Conservation (phyloP, 2,888 invertebrate species). For the Sipha maydis region DNA sequence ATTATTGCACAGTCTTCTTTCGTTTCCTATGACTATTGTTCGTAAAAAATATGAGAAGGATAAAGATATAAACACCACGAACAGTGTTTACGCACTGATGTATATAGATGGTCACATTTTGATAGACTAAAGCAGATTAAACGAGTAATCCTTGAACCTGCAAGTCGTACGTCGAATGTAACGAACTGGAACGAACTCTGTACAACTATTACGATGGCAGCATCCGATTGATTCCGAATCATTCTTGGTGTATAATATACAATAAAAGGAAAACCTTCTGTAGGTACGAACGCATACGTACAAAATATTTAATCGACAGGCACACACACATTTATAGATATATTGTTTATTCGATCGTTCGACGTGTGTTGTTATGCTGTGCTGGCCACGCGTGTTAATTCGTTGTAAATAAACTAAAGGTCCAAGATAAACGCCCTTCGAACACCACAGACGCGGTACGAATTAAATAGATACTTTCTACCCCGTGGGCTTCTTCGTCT, state of each 20-base stretch:
- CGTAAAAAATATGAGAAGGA: background rate
- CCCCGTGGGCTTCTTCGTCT: background rate
- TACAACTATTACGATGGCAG: background rate
- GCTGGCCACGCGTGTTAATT: background rate
- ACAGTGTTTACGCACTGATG: background rate
- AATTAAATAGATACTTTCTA: slow-evolving; percentile 7
- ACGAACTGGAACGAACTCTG: slow-evolving; percentile 30
- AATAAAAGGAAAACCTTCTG: background rate
- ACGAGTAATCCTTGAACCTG: slow-evolving; percentile 53
- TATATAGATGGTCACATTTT: background rate
- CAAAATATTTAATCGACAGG: background rate
- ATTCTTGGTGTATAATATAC: background rate
- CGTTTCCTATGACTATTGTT: background rate
- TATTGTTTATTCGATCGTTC: background rate
- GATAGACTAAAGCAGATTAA: slow-evolving; percentile 40
- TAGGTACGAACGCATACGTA: background rate
- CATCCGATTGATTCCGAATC: slow-evolving; percentile 4
- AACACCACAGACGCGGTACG: background rate
- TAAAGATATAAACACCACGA: background rate
- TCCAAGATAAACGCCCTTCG: background rate
- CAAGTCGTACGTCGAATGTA: slow-evolving; percentile 17
- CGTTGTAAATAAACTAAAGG: background rate
- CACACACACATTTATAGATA: background rate
- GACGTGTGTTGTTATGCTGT: background rate
- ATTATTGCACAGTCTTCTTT: background rate